Conservation (phyloP, 2,797 vertebrate species). For the Hyperoplus immaculatus region DNA sequence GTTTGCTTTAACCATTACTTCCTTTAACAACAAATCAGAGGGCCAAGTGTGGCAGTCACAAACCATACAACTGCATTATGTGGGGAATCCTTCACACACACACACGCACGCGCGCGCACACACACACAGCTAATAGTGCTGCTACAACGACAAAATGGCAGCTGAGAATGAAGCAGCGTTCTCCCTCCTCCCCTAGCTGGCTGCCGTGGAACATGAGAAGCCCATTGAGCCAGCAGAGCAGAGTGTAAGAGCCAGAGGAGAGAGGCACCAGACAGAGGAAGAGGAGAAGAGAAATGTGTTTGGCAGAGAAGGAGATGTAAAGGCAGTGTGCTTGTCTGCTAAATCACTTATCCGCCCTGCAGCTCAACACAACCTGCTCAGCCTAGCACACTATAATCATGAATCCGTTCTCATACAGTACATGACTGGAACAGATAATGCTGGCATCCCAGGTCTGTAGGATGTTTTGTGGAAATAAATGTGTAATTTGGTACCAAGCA, state of each 20-base stretch:
- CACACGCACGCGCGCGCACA: background rate
- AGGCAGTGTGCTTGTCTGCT: slow-evolving; percentile 41
- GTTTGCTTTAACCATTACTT: slow-evolving; percentile 19
- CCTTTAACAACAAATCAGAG: slow-evolving; percentile 13
- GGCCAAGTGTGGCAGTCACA: background rate
- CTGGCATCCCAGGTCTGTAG: too few relatives aligned
- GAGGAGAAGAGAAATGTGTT: slow-evolving; percentile 27
- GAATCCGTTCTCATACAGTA: too few relatives aligned
- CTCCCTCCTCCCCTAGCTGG: slow-evolving; percentile 32
- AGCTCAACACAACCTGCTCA: slow-evolving; percentile 31
- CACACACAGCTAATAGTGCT: slow-evolving; percentile 5
- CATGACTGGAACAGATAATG: too few relatives aligned
- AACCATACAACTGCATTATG: slow-evolving; percentile 16
- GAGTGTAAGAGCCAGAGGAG: slow-evolving; percentile 7
- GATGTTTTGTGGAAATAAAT: too few relatives aligned
- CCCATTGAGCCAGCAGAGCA: slow-evolving; percentile 22
- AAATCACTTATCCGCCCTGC: slow-evolving; percentile 60
- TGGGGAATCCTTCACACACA: slow-evolving; percentile 6
- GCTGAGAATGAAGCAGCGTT: slow-evolving; percentile 38
- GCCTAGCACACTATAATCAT: background rate
- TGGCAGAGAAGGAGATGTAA: slow-evolving; percentile 10
- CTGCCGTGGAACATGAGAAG: slow-evolving; percentile 63
- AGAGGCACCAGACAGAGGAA: background rate
- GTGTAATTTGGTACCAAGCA: too few relatives aligned
- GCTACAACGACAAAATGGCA: slow-evolving; percentile 47